Percentiles rank a stretch among this genome's conserved stretches.
Evolutionary conservation across 30 jellyfish, hydroid and myxozoan genomes (phyloP).

Genomic region (Aurelia sp.): DNA sequence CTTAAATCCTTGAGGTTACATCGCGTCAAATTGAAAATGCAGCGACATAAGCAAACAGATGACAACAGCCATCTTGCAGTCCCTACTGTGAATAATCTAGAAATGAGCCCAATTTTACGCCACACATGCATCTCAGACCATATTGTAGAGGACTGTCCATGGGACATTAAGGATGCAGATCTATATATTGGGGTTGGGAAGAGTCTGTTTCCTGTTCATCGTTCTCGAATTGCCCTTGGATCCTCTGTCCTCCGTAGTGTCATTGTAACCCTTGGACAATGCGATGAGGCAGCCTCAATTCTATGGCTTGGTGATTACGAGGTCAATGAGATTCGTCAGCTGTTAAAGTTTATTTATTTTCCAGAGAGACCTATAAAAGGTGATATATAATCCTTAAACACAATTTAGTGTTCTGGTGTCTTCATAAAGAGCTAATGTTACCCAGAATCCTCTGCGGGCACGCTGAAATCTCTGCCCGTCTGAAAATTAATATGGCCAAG

Average conservation of each 20-base stretch:
- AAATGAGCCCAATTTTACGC: no score
- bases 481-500: no score
- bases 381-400: neutral
- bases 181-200: constrained; percentile 1
- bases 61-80: no score
- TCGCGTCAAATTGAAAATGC: no score
- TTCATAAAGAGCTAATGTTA: no score
- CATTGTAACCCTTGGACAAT: neutral
- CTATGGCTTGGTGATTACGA: neutral
- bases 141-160: neutral
- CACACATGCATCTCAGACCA: no score
- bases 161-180: constrained; percentile 6
- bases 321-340: neutral
- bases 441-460: no score
- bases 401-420: neutral
- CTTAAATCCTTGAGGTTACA: no score
- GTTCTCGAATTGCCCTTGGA: constrained; percentile 8
- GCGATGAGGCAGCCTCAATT: constrained; percentile 3
- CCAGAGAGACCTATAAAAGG: constrained; percentile 10
- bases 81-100: no score
- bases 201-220: constrained; percentile 17
- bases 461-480: no score
- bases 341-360: neutral
- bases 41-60: no score
- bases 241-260: neutral